phyloP scores from a whole-genome alignment of 37 sponge, comb jelly and placozoan species.

The Cladorhizidae sp. region DNA sequence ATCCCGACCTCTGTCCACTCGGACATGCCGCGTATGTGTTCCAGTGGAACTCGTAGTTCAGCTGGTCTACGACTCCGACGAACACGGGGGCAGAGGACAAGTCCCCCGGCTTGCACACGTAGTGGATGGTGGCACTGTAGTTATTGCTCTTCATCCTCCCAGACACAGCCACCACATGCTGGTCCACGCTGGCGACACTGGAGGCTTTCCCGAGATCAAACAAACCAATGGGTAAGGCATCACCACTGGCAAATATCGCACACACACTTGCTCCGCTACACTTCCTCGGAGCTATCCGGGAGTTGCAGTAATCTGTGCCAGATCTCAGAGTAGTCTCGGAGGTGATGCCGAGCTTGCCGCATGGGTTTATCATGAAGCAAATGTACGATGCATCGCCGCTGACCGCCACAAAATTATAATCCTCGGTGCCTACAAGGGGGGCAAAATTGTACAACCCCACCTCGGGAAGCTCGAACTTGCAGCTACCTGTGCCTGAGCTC shows the following conservation, averaged over 20 bases:
- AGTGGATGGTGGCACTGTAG: slow-evolving; percentile 33
- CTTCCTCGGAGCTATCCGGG: slow-evolving; percentile 26
- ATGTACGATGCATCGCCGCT: neutral
- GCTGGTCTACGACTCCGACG: slow-evolving; percentile 4
- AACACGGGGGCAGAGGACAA: slow-evolving; percentile 41
- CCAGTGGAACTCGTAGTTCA: slow-evolving; percentile 68
- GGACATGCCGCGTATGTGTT: slow-evolving; percentile 70
- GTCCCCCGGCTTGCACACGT: slow-evolving; percentile 65
- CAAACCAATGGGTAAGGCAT: slow-evolving; percentile 28
- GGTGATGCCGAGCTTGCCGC: slow-evolving; percentile 57
- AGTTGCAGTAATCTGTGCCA: slow-evolving; percentile 46
- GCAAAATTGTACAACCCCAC: slow-evolving; percentile 44
- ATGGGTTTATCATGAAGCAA: slow-evolving; percentile 68
- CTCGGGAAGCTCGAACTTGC: slow-evolving; percentile 26
- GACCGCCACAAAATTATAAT: slow-evolving; percentile 52
- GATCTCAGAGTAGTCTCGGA: neutral
- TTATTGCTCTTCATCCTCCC: neutral
- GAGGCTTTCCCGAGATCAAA: slow-evolving; percentile 30
- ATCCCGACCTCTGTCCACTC: slow-evolving; percentile 7
- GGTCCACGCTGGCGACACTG: slow-evolving; percentile 1
- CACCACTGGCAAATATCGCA: slow-evolving; percentile 23
- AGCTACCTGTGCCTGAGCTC: slow-evolving; percentile 18
- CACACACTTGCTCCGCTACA: slow-evolving; percentile 66
- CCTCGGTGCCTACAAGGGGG: slow-evolving; percentile 31
- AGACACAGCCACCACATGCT: slow-evolving; percentile 35